phyloP scores from a whole-genome alignment of 2,888 invertebrate genomes.

The Epirrhoe alternata region DNA sequence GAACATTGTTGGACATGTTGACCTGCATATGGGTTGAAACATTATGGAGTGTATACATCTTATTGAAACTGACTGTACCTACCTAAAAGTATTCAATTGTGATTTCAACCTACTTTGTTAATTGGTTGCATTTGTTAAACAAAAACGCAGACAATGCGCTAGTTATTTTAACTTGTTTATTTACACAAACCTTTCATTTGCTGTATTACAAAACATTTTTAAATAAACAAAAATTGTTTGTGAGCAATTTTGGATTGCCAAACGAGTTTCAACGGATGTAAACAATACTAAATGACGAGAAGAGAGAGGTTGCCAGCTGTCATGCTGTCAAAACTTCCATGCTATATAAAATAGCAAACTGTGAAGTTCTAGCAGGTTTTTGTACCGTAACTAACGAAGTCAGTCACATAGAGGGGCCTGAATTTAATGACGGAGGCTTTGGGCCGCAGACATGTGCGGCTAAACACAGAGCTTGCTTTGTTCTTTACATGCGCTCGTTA shows the following conservation, averaged over 20 bases:
- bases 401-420: slow-evolving; percentile 57
- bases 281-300: slow-evolving; percentile 4
- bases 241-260: background rate
- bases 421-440: slow-evolving; percentile 67
- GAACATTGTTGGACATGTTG: no score
- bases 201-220: slow-evolving; percentile 7
- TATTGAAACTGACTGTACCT: no score
- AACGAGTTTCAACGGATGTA: slow-evolving; percentile 11
- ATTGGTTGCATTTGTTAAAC: background rate
- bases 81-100: background rate
- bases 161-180: slow-evolving; percentile 8
- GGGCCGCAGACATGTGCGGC: slow-evolving; percentile 44
- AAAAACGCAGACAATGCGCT: background rate
- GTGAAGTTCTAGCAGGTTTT: slow-evolving; percentile 20
- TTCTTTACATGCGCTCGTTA: slow-evolving; percentile 59
- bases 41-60: no score
- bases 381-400: slow-evolving; percentile 58
- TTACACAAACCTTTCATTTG: slow-evolving; percentile 9
- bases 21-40: no score
- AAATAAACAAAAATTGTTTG: slow-evolving; percentile 2
- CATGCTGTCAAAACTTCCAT: background rate
- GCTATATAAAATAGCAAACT: slow-evolving; percentile 6
- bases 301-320: background rate
- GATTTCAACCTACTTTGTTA: background rate
- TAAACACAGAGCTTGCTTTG: slow-evolving; percentile 33